Conservation (phyloP, 2,113 vertebrate genomes). For the Apodemus speciosus region DNA sequence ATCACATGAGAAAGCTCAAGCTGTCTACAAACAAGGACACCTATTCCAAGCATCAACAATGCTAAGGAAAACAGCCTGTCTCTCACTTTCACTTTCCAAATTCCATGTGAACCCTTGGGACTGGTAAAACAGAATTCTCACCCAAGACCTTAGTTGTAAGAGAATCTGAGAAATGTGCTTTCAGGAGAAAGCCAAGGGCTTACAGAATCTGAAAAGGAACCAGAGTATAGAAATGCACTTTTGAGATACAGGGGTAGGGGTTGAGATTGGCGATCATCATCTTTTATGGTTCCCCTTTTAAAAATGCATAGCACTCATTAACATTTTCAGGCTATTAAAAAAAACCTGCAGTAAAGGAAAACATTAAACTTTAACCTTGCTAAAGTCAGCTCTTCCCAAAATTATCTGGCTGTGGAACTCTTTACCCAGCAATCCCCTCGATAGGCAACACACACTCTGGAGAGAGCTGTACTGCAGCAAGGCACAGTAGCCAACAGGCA, state of each 20-base stretch:
- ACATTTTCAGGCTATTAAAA: conserved; percentile 57
- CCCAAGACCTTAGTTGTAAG: background rate
- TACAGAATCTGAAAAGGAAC: background rate
- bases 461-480: background rate
- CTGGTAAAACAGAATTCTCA: conserved; percentile 28
- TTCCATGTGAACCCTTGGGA: background rate
- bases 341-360: conserved; percentile 57
- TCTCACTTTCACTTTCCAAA: background rate
- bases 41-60: background rate
- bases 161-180: background rate
- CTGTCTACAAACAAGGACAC: background rate
- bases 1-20: background rate
- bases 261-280: background rate
- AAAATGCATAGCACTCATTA: conserved; percentile 68
- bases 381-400: conserved; percentile 68
- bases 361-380: conserved; percentile 75
- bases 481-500: background rate
- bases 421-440: conserved; percentile 16
- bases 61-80: background rate
- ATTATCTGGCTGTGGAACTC: conserved; percentile 48
- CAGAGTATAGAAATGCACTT: background rate
- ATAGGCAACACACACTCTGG: background rate
- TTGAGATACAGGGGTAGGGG: background rate
- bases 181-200: background rate
- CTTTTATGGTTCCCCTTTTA: conserved; percentile 44